Percentiles rank a stretch among this genome's conserved stretches.
These are phyloP conservation scores for Myanophis thanlyinensis DNA, from an alignment of 2,113 vertebrate species.

Conservation along the genomic window DNA sequence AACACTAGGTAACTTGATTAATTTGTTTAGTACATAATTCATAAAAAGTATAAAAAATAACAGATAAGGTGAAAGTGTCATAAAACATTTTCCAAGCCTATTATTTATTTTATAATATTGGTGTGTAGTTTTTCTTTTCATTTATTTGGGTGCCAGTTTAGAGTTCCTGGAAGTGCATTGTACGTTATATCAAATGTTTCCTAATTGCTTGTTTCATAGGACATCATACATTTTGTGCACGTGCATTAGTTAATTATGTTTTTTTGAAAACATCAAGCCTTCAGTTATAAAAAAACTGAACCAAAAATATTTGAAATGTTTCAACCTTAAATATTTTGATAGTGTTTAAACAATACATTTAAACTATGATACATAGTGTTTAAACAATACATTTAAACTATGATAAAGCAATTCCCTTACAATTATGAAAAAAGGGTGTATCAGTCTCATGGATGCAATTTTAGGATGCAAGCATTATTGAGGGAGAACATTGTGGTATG, in stretches of 20 bases:
- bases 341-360: neutral
- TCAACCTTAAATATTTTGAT: neutral
- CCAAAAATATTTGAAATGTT: neutral
- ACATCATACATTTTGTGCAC: neutral
- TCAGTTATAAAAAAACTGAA: neutral
- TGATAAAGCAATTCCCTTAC: neutral
- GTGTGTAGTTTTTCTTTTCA: neutral
- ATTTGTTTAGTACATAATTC: neutral
- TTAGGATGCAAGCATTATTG: neutral
- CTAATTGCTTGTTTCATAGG: neutral
- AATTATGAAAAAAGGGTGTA: constrained; percentile 8
- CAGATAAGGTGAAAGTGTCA: neutral
- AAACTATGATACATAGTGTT: neutral
- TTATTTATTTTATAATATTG: rapidly evolving
- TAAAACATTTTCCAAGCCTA: neutral
- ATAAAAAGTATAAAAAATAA: neutral
- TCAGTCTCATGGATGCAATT: neutral
- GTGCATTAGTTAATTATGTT: neutral
- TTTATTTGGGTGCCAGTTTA: neutral
- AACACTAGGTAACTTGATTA: neutral
- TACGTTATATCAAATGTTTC: neutral
- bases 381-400: neutral
- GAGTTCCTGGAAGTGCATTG: neutral
- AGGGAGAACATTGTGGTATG: neutral
- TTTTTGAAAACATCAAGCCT: neutral